These are phyloP conservation scores for Eolophus roseicapilla DNA, from an alignment of 2,113 vertebrate species.

Conservation along the genomic window DNA sequence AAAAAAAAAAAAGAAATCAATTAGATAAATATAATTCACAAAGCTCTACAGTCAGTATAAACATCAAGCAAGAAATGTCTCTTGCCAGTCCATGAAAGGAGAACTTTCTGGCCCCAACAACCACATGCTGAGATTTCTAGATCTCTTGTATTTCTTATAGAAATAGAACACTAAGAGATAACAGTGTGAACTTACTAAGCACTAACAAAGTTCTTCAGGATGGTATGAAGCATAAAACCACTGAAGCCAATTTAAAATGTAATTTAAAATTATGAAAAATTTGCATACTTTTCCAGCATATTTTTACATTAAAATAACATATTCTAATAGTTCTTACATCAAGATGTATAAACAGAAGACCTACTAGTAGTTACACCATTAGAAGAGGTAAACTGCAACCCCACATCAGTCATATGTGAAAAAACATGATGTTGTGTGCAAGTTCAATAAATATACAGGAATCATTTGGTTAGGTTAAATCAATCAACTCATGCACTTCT, in stretches of 20 bases:
- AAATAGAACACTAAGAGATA: conserved; percentile 22
- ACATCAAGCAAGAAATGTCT: neutral
- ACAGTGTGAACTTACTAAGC: conserved; percentile 8
- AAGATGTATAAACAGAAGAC: neutral
- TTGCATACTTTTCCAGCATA: neutral
- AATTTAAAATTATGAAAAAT: conserved; percentile 14
- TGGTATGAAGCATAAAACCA: neutral
- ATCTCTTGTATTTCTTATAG: conserved; percentile 14
- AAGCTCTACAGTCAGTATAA: conserved; percentile 10
- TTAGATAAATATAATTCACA: conserved; percentile 21
- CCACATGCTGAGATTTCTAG: conserved; percentile 39
- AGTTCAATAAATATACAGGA: neutral
- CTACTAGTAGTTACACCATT: neutral
- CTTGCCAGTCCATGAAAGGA: conserved; percentile 35
- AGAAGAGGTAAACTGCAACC: neutral
- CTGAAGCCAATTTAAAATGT: neutral
- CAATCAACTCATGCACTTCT: neutral
- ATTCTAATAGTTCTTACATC: neutral
- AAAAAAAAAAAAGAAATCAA: neutral
- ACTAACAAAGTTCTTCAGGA: conserved; percentile 12
- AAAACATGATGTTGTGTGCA: neutral
- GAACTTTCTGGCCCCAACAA: conserved; percentile 28
- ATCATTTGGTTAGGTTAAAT: neutral
- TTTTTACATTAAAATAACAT: neutral
- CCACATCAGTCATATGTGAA: neutral